Conservation (phyloP, 2,797 vertebrate genomes). For the Enoplosus armatus region DNA sequence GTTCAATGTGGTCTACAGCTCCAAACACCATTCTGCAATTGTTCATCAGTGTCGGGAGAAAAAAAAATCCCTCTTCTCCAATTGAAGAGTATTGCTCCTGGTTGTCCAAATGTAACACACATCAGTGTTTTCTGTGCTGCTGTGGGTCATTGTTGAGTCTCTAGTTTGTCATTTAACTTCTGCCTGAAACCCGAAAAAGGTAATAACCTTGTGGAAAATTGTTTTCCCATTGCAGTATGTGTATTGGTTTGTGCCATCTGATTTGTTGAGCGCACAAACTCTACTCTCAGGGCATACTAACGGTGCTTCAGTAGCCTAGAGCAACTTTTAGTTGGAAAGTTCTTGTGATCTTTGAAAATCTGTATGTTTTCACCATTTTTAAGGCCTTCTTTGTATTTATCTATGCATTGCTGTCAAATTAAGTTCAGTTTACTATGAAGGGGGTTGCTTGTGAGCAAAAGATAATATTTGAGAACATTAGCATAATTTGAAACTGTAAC, state of each 20-base stretch:
- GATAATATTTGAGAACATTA: background rate
- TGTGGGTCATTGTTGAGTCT: conserved; percentile 39
- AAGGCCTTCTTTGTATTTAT: background rate
- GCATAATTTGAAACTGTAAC: background rate
- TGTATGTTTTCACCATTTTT: background rate
- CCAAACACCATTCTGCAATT: conserved; percentile 30
- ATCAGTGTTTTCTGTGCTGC: conserved; percentile 25
- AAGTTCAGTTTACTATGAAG: background rate
- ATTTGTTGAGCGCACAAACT: conserved; percentile 32
- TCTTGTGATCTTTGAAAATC: background rate
- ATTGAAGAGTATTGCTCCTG: background rate
- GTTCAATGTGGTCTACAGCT: conserved; percentile 17
- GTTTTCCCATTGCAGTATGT: conserved; percentile 33
- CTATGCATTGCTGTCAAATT: background rate
- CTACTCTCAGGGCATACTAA: background rate
- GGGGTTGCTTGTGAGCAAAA: background rate
- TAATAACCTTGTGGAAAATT: conserved; percentile 54
- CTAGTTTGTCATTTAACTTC: conserved; percentile 50
- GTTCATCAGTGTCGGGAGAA: conserved; percentile 17
- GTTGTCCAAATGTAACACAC: conserved; percentile 13
- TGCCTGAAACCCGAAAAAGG: conserved; percentile 45
- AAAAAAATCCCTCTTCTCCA: background rate
- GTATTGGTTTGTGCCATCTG: conserved; percentile 18
- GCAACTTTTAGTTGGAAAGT: background rate
- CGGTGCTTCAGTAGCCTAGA: conserved; percentile 1